Conservation (phyloP, 2,888 invertebrate genomes). For the Drosophila greeni region DNA sequence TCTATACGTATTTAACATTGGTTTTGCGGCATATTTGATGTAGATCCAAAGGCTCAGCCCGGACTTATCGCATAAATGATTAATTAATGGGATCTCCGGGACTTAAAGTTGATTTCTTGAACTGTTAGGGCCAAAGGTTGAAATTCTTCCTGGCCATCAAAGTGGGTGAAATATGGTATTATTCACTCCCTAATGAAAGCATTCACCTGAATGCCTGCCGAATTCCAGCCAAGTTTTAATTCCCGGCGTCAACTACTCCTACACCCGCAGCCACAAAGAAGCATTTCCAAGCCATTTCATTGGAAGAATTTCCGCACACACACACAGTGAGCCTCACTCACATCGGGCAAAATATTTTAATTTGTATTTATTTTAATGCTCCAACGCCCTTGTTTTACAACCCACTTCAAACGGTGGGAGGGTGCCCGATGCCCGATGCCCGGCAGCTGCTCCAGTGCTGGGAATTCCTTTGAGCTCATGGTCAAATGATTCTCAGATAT, state of each 20-base stretch:
- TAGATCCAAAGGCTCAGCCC: constrained; percentile 14
- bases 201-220: constrained; percentile 8
- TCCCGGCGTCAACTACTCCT: constrained; percentile 16
- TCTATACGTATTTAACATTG: constrained; percentile 43
- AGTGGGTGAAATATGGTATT: constrained; percentile 12
- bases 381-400: constrained; percentile 55
- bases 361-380: constrained; percentile 73
- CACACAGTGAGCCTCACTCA: constrained; percentile 1
- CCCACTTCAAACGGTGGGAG: constrained; percentile 50
- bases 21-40: constrained; percentile 36
- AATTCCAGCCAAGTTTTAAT: constrained; percentile 27
- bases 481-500: constrained; percentile 70
- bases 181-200: constrained; percentile 27
- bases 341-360: constrained; percentile 62
- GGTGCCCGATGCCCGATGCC: not conserved
- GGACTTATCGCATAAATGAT: constrained; percentile 38
- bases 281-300: constrained; percentile 68
- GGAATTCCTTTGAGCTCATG: constrained; percentile 67
- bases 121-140: not conserved
- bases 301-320: constrained; percentile 52
- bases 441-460: constrained; percentile 34
- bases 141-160: not conserved
- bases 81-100: constrained; percentile 12
- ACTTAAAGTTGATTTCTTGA: constrained; percentile 14
- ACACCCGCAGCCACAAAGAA: constrained; percentile 39